A percentile compares a stretch with the other conserved stretches of the same genome.
These are phyloP conservation scores for Chionodraco myersi DNA, from an alignment of 2,113 vertebrate genomes.

Conservation along the genomic window DNA sequence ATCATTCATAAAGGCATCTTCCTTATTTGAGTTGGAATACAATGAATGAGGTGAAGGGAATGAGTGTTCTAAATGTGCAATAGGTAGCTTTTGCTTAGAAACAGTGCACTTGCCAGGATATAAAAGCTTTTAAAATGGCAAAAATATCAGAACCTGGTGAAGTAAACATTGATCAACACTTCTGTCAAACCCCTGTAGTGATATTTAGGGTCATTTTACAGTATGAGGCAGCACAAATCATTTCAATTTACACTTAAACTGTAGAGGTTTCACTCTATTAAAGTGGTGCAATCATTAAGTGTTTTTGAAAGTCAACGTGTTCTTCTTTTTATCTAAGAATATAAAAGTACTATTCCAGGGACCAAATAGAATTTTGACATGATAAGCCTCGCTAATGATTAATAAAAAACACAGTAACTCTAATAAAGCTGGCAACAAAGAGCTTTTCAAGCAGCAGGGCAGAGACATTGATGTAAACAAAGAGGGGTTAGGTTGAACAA, in stretches of 20 bases:
- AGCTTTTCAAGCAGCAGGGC: neutral
- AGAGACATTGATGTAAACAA: neutral
- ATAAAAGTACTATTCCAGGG: neutral
- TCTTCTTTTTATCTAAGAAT: constrained; percentile 15
- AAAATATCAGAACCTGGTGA: constrained; percentile 54
- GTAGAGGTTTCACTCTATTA: constrained; percentile 50
- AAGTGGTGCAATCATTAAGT: constrained; percentile 34
- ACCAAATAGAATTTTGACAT: constrained; percentile 19
- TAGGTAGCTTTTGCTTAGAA: neutral
- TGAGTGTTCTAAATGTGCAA: neutral
- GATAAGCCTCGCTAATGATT: constrained; percentile 17
- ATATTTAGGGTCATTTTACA: constrained; percentile 33
- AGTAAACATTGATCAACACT: constrained; percentile 53
- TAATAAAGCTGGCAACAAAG: constrained; percentile 6
- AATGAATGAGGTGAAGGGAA: constrained; percentile 23
- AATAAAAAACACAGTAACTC: constrained; percentile 5
- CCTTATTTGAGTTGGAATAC: constrained; percentile 26
- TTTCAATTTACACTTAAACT: constrained; percentile 41
- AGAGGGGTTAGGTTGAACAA: constrained; percentile 3
- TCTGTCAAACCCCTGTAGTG: constrained; percentile 49
- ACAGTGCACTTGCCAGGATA: constrained; percentile 24
- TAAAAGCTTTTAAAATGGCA: constrained; percentile 45
- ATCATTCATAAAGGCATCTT: constrained; percentile 6
- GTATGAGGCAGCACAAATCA: constrained; percentile 41
- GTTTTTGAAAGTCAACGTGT: constrained; percentile 35